Percentiles rank a stretch among this genome's conserved stretches.
Evolutionary conservation across 2,113 vertebrate genomes (phyloP).

Genomic region (Ciconia stormi): DNA sequence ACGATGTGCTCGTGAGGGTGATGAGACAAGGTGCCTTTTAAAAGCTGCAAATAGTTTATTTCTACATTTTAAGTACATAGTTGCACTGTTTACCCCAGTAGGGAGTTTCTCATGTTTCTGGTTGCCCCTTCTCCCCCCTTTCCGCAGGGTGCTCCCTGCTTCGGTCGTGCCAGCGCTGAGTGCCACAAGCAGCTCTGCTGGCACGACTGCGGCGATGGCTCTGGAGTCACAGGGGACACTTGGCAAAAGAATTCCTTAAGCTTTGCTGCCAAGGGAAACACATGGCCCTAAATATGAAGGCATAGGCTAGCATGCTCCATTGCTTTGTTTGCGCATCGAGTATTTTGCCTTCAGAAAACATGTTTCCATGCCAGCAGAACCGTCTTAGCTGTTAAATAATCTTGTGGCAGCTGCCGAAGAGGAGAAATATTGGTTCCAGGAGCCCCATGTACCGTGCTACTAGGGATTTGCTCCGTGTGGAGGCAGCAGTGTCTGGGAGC

Average conservation of each 20-base stretch:
- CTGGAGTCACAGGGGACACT: neutral
- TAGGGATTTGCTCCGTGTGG: neutral
- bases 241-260: neutral
- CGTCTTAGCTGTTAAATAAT: neutral
- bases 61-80: neutral
- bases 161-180: neutral
- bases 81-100: neutral
- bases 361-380: neutral
- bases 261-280: neutral
- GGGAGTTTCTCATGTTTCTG: neutral
- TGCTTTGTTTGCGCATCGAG: neutral
- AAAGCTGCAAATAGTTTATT: neutral
- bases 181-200: neutral
- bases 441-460: neutral
- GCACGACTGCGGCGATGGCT: fast-evolving
- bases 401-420: neutral
- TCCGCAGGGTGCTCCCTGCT: neutral
- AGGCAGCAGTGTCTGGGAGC: neutral
- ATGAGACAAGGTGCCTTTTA: neutral
- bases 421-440: neutral
- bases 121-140: neutral
- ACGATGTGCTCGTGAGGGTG: neutral
- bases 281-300: neutral
- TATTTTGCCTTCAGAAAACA: neutral
- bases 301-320: neutral